Base-by-base conservation (phyloP, 1,140 invertebrate species). In the Lordiphosa collinella region DNA sequence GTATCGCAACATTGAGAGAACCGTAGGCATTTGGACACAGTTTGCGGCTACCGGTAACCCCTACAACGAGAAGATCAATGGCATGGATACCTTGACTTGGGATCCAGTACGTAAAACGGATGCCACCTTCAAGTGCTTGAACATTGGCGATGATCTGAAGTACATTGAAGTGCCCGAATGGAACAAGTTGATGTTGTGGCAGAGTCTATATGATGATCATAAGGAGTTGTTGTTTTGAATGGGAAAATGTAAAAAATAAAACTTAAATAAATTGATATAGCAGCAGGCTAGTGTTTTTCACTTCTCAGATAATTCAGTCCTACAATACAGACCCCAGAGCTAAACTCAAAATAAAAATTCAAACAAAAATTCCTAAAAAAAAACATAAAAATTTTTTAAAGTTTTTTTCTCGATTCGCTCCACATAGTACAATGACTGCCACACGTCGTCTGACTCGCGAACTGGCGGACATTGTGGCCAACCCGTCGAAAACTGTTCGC, bases 391-490 rank as follows among this genome's bases (percentile, higher is more conserved):
- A 44, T 29, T 13, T 44, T 44, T 12, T 8, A 10, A 7, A 43
- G 3, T 7, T 13, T 1, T 22, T 11, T 5, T 9, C 11, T 44
- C 22, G 22, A 25, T 43, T 43, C 3, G 18, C 12, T 11, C 1
- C 1, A 29, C n/a, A 22, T 35, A 12, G 37, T 41, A 63, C 32
- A 68, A 88, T 94, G 93, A 92, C 93, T 89, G 93, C 93, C 75
- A 93, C 92, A 62, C 91, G 92, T 80, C 91, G 93, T 84, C 91
- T 94, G 71, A 91, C 92, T 40, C 90, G 97, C 94, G 96, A 98
- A 90, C 90, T 98, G 48, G 93, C 93, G 71, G 96, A 98, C 90
- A 93, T 98, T 52, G 91, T 93, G 71, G 93, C 93, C 62, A 95
- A 51, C 38, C 65, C 73, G 93, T 59, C 91, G 96, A 86, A 95